phyloP scores from a whole-genome alignment of 2,888 invertebrate species.

The Apamea crenata region DNA sequence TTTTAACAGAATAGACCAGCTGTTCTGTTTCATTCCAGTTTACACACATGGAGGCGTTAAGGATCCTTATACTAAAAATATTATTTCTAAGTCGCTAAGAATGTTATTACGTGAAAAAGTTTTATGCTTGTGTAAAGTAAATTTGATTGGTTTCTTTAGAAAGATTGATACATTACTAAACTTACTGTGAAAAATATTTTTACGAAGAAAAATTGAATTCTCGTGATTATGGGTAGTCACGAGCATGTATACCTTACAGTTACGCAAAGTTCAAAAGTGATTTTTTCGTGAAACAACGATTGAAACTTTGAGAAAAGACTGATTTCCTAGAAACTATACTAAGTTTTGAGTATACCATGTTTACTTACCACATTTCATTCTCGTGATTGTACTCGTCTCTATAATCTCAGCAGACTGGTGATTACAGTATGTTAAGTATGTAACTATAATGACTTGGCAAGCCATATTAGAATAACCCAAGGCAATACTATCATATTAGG shows the following conservation, averaged over 20 bases:
- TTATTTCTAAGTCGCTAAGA: conserved; percentile 5
- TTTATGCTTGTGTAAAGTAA: neutral
- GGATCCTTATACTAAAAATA: conserved; percentile 15
- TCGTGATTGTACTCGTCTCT: neutral
- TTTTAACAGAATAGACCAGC: too few species aligned
- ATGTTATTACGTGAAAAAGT: conserved; percentile 7
- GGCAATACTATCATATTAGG: neutral
- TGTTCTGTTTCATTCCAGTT: neutral
- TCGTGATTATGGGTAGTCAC: neutral
- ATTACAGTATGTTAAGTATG: neutral
- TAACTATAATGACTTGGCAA: neutral
- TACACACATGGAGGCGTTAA: neutral
- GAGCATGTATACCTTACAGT: neutral
- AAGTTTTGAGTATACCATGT: neutral
- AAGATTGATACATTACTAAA: conserved; percentile 16
- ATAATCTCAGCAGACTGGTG: too few species aligned
- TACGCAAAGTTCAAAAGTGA: too few species aligned
- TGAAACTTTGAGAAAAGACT: neutral
- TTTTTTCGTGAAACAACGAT: neutral
- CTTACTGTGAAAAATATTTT: conserved; percentile 18
- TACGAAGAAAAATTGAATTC: too few species aligned
- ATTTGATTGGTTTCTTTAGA: conserved; percentile 19
- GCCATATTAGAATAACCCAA: neutral
- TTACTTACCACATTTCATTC: neutral
- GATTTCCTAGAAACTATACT: neutral